These are phyloP conservation scores for Pluvialis apricaria DNA, from an alignment of 2,113 vertebrate genomes.

Conservation along the genomic window DNA sequence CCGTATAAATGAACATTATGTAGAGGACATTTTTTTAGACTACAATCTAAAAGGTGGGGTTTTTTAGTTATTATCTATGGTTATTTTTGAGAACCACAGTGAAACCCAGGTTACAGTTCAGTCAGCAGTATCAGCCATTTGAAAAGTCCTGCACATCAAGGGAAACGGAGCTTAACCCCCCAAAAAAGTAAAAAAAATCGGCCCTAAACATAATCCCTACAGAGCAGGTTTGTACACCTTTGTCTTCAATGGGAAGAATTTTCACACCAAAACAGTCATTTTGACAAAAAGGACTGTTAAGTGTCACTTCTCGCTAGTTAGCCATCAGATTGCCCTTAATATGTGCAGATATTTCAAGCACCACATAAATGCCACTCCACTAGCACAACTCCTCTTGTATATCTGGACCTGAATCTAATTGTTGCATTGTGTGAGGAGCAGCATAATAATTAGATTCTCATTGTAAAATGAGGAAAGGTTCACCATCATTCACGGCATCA, in stretches of 20 bases:
- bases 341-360: background rate
- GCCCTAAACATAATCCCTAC: background rate
- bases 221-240: background rate
- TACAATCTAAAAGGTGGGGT: background rate
- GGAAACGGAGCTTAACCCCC: background rate
- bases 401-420: background rate
- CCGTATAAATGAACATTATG: background rate
- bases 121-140: background rate
- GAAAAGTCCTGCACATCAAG: background rate
- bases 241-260: background rate
- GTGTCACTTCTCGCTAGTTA: background rate
- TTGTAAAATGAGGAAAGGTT: background rate
- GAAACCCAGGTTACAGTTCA: background rate
- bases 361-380: background rate
- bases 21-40: background rate
- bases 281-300: background rate
- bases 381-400: background rate
- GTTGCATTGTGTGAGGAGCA: background rate
- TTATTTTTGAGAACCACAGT: background rate
- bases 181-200: background rate
- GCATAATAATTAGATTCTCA: background rate
- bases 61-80: background rate
- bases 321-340: background rate
- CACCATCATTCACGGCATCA: background rate
- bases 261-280: background rate